phyloP scores from a whole-genome alignment of 2,113 vertebrate genomes.

The Xenopus laevis region DNA sequence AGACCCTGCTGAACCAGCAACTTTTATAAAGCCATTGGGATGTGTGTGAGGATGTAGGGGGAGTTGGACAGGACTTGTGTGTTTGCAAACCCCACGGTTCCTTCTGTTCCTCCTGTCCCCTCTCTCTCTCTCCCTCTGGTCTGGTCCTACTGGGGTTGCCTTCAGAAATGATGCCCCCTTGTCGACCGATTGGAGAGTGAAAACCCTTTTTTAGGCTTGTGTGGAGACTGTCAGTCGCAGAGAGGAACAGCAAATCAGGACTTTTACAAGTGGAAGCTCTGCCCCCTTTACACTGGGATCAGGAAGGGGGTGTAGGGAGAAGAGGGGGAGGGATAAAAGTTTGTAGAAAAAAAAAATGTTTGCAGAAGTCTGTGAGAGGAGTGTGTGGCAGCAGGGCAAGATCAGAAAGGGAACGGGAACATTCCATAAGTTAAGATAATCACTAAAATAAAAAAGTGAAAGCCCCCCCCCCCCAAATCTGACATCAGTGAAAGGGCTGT shows the following conservation, averaged over 20 bases:
- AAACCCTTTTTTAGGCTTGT: constrained; percentile 51
- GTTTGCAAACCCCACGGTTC: no score
- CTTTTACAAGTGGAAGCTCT: constrained; percentile 35
- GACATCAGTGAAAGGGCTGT: no score
- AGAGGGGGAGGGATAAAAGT: constrained; percentile 43
- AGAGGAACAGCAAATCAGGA: constrained; percentile 61
- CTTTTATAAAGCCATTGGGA: constrained; percentile 61
- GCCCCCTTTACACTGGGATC: constrained; percentile 50
- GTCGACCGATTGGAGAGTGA: constrained; percentile 57
- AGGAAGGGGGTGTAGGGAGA: constrained; percentile 39
- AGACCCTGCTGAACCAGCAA: constrained; percentile 40
- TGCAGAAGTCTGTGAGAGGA: not conserved
- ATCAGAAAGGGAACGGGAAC: not conserved
- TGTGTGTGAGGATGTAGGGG: not conserved
- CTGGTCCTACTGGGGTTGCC: constrained; percentile 49
- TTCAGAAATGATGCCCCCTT: constrained; percentile 51
- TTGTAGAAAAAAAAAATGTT: constrained; percentile 37
- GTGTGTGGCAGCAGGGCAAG: constrained; percentile 30
- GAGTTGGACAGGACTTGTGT: not conserved
- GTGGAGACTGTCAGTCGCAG: constrained; percentile 54
- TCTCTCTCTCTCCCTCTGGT: constrained; percentile 50
- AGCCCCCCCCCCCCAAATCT: no score
- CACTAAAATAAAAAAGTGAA: no score
- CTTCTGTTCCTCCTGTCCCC: constrained; percentile 12
- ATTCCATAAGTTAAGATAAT: no score